Base-by-base conservation (phyloP, 2,888 invertebrate genomes). In the Rhingia rostrata region DNA sequence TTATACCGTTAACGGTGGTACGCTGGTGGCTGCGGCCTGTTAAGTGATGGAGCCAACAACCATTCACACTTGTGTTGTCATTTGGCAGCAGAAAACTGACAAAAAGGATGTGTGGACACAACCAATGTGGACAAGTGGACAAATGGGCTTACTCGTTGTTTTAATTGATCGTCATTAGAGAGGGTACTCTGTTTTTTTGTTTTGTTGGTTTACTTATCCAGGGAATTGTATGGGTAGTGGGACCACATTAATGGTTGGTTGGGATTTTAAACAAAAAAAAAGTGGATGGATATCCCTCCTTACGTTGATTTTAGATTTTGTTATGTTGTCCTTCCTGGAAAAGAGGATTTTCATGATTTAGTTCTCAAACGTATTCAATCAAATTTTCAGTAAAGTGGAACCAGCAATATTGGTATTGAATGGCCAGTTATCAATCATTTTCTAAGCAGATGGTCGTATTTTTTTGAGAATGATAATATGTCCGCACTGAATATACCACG, bases 91-190 rank as follows among this genome's bases (percentile, higher is more conserved):
- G 30, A 58, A 51, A 58, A 51, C 45, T 51, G 49, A 45, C 49
- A 80, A 53, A 73, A 70, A 69, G 70, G 77, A 82, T 70, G 77
- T 82, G 77, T 72, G 77, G 77, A 77, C 81, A 70, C 37, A 64
- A 77, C 39, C 63, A 70, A 75, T 72, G 82, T 78, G 78, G 60
- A 66, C 70, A 82, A 82, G 82, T 72, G 58, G 37, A 78, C 78
- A 83, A 83, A 83, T 78, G 70, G 66, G 72, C 72, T 78, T 54
- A 67, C 73, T 83, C 82, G 72, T 41, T 78, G 78, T 43, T 67
- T 83, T 78, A 83, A 83, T 83, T 83, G 82, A 78, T 72, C 66
- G 82, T 73, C 82, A 78, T 78, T 83, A 67, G 60, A 78, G 78
- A 12, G 66, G 63, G 47, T 14, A n/a, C 10, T 54, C 2, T 7